Evolutionary conservation across 2,888 invertebrate genomes (phyloP), one percentile per base, ranked within the genome.

Genomic region (Callyntrura guangdongensis): DNA sequence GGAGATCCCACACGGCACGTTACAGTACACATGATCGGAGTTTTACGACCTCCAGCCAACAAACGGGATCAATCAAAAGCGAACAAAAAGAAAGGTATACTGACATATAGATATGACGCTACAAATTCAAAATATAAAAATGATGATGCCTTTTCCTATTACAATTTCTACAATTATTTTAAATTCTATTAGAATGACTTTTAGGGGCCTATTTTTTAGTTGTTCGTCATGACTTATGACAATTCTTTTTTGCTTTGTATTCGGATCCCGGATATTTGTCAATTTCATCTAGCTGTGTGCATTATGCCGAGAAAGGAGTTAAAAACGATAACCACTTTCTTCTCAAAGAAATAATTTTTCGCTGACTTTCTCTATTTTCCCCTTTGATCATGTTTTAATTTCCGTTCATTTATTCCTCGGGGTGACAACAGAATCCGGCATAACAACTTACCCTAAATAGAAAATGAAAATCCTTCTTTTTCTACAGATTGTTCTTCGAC

Each of bases 1-100:
- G 96, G 97, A 25, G 97, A 97, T 93, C 96, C 97, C 49, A 96
- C 96, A 0, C 95, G 96, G 87, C 97, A 97, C 95, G 97, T 97
- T 94, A 95, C 96, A 79, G 97, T 97, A 81, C 96, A 96, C 93
- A 95, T 97, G 93, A 96, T 97, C 95, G 97, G 97, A 4, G 95
- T 96, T 92, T 95, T 97, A 92, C 90, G 94, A 88, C 94, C 94
- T 72, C 93, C 94, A 79, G 56, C 89, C 14, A 90, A 92, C 87
- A 94, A 93, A 84, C 93, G 92, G 86, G 94, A 94, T 90, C 56
- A 91, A 74, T 11, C 91, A 11, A 93, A 93, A 88, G 64, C 89
- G 36, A 94, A 94, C 90, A 93, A 92, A 85, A 93, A 93, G 91
- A 94, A 94, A 91, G 94, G 94, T 93, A 87, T 17, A 36, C n/a